Base-by-base conservation (phyloP, 2,888 invertebrate genomes). In the Oxycera nigricornis region DNA sequence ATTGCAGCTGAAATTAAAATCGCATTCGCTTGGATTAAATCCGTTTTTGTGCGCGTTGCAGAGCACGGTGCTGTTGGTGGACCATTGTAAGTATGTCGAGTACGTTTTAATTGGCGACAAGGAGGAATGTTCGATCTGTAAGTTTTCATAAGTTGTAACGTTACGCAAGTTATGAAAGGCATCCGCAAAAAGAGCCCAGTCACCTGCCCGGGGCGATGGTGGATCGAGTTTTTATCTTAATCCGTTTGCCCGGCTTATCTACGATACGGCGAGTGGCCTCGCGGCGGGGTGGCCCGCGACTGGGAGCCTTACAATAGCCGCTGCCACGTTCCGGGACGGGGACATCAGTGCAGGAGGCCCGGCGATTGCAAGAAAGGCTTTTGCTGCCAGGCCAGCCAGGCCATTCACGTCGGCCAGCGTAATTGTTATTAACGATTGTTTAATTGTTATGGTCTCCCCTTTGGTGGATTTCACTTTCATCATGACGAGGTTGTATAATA, bases 401-500 rank as follows among this genome's bases (percentile, higher is more conserved):
- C 52, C 52, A 55, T 55, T 24, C 3, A 17, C 1, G 11, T 28
- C 39, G 2, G 62, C 26, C 14, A 39, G 22, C 39, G 35, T 67
- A 67, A 67, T 41, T 67, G 67, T 67, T 67, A 67, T 67, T 46
- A 67, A 41, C 41, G 67, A 67, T 67, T 41, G 67, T 67, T 67
- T 67, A 67, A 67, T 67, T 67, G 46, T 39, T 67, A n/a, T n/a
- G 41, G 31, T 67, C 46, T 67, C 67, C 9, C 11, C 11, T 67
- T 67, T 20, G 46, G 67, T 20, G 28, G 46, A 41, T 39, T 46
- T 65, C 65, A 65, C 46, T 65, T 65, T 65, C 30, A 14, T 55
- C 28, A 46, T n/a, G 24, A 24, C 22, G 41, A 41, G 2, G 67
- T 67, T 67, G 46, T 41, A 41, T 67, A 67, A 67, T 67, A 55